Conservation (phyloP, 1,140 invertebrate species). For the Aphaenogaster rudis region DNA sequence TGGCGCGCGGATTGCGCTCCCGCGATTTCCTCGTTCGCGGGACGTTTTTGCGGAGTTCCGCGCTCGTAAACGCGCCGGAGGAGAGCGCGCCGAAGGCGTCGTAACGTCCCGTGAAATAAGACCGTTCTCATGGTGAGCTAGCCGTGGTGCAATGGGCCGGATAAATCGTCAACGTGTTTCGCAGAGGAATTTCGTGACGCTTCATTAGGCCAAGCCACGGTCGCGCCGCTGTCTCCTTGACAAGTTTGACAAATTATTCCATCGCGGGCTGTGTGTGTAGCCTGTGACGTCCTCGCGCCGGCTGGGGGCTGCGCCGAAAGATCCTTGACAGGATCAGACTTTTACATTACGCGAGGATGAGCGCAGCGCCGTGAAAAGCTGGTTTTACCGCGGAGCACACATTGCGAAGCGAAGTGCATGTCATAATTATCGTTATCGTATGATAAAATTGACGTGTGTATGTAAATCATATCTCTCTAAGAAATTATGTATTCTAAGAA, state of each 20-base stretch:
- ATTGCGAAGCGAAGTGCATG: background rate
- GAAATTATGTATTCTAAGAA: background rate
- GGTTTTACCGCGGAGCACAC: background rate
- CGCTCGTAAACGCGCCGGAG: conserved; percentile 52
- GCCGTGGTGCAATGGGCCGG: conserved; percentile 77
- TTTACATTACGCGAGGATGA: conserved; percentile 49
- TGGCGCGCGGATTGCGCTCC: conserved; percentile 36
- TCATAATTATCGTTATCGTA: conserved; percentile 31
- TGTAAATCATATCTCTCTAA: background rate
- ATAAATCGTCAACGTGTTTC: conserved; percentile 85
- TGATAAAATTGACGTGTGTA: background rate
- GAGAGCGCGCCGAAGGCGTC: conserved; percentile 57
- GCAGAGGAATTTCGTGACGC: conserved; percentile 84
- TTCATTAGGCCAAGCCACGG: conserved; percentile 83
- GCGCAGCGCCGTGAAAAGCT: background rate
- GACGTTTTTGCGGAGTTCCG: conserved; percentile 44
- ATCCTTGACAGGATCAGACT: conserved; percentile 54
- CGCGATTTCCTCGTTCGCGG: conserved; percentile 32
- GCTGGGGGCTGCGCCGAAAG: conserved; percentile 54
- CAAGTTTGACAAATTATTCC: conserved; percentile 86
- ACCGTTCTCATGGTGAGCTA: conserved; percentile 73
- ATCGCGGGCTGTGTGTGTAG: conserved; percentile 40
- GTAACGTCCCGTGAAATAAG: conserved; percentile 70
- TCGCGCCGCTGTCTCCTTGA: conserved; percentile 82
- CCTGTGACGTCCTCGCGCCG: conserved; percentile 52